These are phyloP conservation scores for Tachypleus tridentatus DNA, from an alignment of 1,140 invertebrate species.

Conservation along the genomic window DNA sequence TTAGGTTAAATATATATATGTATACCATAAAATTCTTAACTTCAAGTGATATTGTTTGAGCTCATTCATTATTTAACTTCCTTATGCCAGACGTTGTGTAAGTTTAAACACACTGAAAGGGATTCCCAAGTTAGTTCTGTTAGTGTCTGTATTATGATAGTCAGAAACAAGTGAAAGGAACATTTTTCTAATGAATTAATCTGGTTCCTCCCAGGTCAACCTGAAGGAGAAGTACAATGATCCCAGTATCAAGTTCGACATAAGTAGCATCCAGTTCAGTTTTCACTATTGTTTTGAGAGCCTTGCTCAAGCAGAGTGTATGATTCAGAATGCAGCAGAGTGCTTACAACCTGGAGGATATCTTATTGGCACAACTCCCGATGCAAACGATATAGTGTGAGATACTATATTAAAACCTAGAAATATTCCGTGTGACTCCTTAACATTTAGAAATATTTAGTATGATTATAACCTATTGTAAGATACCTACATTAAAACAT, in stretches of 20 bases:
- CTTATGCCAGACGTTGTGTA: too few species aligned
- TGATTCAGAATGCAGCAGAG: conserved; percentile 86
- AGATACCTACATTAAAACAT: too few species aligned
- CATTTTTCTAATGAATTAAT: background rate
- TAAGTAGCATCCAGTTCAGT: conserved; percentile 95
- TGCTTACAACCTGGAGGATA: conserved; percentile 75
- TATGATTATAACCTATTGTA: too few species aligned
- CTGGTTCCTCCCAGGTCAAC: conserved; percentile 38
- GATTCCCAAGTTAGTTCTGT: too few species aligned
- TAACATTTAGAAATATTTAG: background rate
- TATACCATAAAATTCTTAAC: too few species aligned
- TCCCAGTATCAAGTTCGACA: conserved; percentile 62
- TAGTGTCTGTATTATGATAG: too few species aligned
- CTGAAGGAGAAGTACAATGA: conserved; percentile 57
- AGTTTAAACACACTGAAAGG: too few species aligned
- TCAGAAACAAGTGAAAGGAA: background rate
- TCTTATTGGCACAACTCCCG: conserved; percentile 92
- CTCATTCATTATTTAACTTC: too few species aligned
- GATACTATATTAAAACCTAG: conserved; percentile 23
- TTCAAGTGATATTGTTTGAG: too few species aligned
- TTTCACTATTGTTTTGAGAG: conserved; percentile 74
- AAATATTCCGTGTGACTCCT: background rate
- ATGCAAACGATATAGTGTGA: conserved; percentile 82
- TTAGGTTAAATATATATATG: too few species aligned
- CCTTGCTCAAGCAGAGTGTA: conserved; percentile 73